Evolutionary conservation across 2,797 vertebrate genomes (phyloP).

Genomic region (Syndactyla subalaris): DNA sequence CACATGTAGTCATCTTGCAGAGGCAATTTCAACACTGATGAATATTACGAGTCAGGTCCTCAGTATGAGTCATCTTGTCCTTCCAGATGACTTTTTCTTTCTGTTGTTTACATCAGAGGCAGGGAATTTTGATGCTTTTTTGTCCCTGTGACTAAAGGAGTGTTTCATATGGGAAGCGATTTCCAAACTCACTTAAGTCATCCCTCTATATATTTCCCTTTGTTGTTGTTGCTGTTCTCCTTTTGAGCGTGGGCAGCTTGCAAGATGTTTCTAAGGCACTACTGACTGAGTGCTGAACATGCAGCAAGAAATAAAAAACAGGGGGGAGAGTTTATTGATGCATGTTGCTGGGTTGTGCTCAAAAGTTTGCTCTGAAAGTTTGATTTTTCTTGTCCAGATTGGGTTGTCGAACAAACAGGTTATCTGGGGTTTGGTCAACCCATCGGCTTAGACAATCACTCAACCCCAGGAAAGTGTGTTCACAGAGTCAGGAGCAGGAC

Average conservation of each 20-base stretch:
- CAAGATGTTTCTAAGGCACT: not conserved
- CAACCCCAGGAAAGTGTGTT: not conserved
- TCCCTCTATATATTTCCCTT: slow-evolving; percentile 19
- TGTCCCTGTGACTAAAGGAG: slow-evolving; percentile 44
- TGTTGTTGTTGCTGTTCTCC: slow-evolving; percentile 35
- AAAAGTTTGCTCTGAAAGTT: not conserved
- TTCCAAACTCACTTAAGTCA: slow-evolving; percentile 55
- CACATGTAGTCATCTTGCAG: slow-evolving; percentile 49
- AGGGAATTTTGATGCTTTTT: slow-evolving; percentile 56
- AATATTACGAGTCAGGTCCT: slow-evolving; percentile 50
- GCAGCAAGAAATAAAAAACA: not conserved
- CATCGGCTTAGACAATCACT: fast-evolving
- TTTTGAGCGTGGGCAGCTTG: not conserved
- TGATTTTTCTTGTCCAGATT: not conserved
- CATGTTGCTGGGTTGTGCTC: not conserved
- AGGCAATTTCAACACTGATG: slow-evolving; percentile 56
- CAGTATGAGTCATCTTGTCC: slow-evolving; percentile 55
- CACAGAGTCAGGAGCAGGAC: not conserved
- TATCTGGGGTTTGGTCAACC: not conserved
- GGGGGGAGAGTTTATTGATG: not conserved
- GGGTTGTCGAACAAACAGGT: not conserved
- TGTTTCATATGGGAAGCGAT: slow-evolving; percentile 8
- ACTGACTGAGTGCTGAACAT: not conserved
- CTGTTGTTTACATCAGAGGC: slow-evolving; percentile 65
- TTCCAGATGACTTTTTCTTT: slow-evolving; percentile 69